Conservation (phyloP, 2,888 invertebrate species). For the Drepanosiphum platanoidis region DNA sequence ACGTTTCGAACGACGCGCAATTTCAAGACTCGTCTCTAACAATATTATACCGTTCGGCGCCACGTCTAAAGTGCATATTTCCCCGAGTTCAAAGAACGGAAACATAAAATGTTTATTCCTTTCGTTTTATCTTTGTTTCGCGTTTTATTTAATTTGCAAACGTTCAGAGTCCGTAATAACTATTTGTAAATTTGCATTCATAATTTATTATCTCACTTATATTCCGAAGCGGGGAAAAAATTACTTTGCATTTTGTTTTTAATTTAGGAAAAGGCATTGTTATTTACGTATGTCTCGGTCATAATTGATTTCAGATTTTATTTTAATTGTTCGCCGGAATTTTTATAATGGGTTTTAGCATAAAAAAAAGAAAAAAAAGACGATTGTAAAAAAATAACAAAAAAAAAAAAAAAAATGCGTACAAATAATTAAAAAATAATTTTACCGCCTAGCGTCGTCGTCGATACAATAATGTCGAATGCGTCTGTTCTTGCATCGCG, state of each 20-base stretch:
- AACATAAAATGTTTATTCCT: background rate
- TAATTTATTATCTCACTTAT: slow-evolving; percentile 19
- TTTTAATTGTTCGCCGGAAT: slow-evolving; percentile 29
- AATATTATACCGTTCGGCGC: background rate
- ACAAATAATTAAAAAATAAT: slow-evolving; percentile 40
- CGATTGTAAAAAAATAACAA: background rate
- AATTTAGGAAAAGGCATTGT: slow-evolving; percentile 24
- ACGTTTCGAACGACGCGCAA: no score
- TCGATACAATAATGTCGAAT: background rate
- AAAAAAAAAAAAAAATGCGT: background rate
- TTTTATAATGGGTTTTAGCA: slow-evolving; percentile 8
- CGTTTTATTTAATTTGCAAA: background rate
- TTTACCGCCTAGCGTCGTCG: background rate
- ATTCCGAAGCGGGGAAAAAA: background rate
- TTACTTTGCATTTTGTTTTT: slow-evolving; percentile 12
- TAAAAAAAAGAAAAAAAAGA: slow-evolving; percentile 5
- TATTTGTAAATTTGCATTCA: slow-evolving; percentile 24
- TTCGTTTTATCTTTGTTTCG: background rate
- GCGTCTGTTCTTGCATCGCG: background rate
- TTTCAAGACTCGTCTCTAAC: background rate
- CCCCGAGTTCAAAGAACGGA: background rate
- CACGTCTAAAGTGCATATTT: background rate
- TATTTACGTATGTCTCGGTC: slow-evolving; percentile 19
- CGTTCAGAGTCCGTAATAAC: background rate
- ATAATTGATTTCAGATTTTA: slow-evolving; percentile 53